Evolutionary conservation across 2,888 invertebrate genomes (phyloP), one percentile per base, ranked within the genome.

Genomic region (Caenorhabditis parvicauda): DNA sequence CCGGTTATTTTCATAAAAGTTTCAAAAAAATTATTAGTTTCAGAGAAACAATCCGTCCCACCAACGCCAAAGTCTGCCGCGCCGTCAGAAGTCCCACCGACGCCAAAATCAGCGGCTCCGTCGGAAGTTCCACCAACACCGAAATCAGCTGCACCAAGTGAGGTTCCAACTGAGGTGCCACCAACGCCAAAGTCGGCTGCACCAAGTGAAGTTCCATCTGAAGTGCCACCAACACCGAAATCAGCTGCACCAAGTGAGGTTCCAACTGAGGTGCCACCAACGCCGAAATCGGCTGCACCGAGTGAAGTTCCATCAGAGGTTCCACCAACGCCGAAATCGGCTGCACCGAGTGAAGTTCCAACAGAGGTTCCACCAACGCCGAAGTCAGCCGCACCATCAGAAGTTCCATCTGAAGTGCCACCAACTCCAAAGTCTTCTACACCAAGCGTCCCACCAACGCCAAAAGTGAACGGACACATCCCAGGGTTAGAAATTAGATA

Each of bases 381-480:
- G 37, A 60, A 62, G 43, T 54, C 53, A 28, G 54, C 56, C 12
- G 56, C 57, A 29, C 51, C 54, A 19, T 38, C 62, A 25, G 41
- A 37, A 25, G 46, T 51, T 1, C 14, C 19, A 5, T 19, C 25
- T 24, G 28, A 28, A 12, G 48, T 53, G 14, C 58, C 58, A 19
- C 44, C 37, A 17, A 59, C 59, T 25, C 59, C 59, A 29, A 55
- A 51, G 38, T 22, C 64, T 22, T 52, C 59, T 28, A 69, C 69
- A 47, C 69, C 67, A 48, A 59, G 58, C 49, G 65, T 69, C 38
- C 69, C 72, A 38, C 59, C 60, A 54, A 72, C 69, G 17, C 72
- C 69, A 38, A 47, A 59, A 2, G 59, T 59, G n/a, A n/a, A n/a
- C n/a, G n/a, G n/a, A n/a, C n/a, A n/a, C n/a, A n/a, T n/a, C n/a